Conservation (phyloP, 2,797 vertebrate genomes). For the Gymnodraco acuticeps region DNA sequence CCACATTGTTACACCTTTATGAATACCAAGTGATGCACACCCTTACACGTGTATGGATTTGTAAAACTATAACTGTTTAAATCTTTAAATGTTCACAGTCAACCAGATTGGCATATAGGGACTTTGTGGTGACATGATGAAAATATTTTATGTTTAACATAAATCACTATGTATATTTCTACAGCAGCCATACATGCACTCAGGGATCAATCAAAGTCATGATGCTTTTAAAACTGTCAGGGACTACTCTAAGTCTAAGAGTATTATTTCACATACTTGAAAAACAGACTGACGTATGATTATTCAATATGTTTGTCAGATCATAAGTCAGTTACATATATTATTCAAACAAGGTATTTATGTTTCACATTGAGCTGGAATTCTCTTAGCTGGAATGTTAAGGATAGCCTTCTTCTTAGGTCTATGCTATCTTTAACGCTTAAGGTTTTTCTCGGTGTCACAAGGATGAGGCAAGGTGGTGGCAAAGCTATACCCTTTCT, state of each 20-base stretch:
- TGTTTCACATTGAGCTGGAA: neutral
- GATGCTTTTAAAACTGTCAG: neutral
- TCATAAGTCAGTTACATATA: neutral
- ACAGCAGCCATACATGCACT: neutral
- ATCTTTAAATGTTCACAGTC: slow-evolving; percentile 7
- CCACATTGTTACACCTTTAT: slow-evolving; percentile 30
- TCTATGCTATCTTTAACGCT: neutral
- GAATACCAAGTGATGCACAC: slow-evolving; percentile 25
- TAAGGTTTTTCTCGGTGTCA: neutral
- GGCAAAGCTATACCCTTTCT: neutral
- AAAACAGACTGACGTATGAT: neutral
- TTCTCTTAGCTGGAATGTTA: neutral
- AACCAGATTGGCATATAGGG: neutral
- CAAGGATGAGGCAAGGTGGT: neutral
- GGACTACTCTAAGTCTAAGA: neutral
- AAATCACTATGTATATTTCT: slow-evolving; percentile 6
- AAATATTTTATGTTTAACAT: slow-evolving; percentile 15
- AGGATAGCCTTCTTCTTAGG: neutral
- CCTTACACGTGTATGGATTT: slow-evolving; percentile 4
- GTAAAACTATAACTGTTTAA: neutral
- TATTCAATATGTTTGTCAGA: neutral
- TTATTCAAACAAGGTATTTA: neutral
- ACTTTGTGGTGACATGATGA: slow-evolving; percentile 12
- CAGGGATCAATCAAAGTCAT: slow-evolving; percentile 23
- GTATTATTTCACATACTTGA: slow-evolving; percentile 5